Conservation (phyloP, 2,888 invertebrate genomes). For the Epirrhoe tristata region DNA sequence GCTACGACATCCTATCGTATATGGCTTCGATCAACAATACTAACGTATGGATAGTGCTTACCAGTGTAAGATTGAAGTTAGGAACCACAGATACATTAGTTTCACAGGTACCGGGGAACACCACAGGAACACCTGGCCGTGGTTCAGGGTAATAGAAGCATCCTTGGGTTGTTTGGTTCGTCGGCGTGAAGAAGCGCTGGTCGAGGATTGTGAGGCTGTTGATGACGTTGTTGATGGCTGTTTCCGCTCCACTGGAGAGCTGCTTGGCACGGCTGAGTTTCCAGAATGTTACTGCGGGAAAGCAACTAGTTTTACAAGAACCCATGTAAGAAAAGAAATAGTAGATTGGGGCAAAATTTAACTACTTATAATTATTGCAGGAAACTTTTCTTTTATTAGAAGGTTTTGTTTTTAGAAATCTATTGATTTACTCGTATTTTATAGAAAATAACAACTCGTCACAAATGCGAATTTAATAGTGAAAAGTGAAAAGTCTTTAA, state of each 20-base stretch:
- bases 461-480: too few species aligned
- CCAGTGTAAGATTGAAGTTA: conserved; percentile 54
- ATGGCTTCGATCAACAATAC: too few species aligned
- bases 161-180: conserved; percentile 58
- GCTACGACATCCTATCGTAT: too few species aligned
- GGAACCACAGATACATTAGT: conserved; percentile 53
- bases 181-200: conserved; percentile 52
- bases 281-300: conserved; percentile 64
- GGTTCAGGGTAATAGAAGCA: conserved; percentile 73
- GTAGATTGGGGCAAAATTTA: too few species aligned
- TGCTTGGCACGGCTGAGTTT: conserved; percentile 66
- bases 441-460: too few species aligned
- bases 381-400: too few species aligned
- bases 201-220: conserved; percentile 56
- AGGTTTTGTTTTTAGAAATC: too few species aligned
- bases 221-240: conserved; percentile 54
- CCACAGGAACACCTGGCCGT: conserved; percentile 57
- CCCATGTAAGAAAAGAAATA: too few species aligned
- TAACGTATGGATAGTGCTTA: conserved; percentile 40
- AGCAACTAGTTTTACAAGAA: neutral
- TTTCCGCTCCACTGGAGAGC: conserved; percentile 46
- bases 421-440: too few species aligned
- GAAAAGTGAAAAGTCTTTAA: too few species aligned
- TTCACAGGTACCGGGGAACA: conserved; percentile 65
- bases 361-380: too few species aligned